These are phyloP conservation scores for Batillaria attramentaria DNA, from an alignment of 1,140 invertebrate genomes.

Conservation along the genomic window DNA sequence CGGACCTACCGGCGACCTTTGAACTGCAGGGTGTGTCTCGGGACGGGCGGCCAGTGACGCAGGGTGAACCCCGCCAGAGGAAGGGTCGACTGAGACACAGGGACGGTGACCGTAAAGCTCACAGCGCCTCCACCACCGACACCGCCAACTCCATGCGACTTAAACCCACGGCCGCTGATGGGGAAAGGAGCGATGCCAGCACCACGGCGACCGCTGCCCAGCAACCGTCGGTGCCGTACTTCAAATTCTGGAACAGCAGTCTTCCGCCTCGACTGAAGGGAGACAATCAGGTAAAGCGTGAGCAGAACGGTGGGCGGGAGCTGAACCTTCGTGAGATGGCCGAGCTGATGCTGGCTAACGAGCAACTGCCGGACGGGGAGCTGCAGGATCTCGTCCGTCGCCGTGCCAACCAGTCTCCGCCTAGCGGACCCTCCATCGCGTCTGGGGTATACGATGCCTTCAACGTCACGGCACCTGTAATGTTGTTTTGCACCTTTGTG, in stretches of 20 bases:
- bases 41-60: not conserved
- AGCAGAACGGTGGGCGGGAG: constrained; percentile 18
- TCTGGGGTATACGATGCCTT: constrained; percentile 8
- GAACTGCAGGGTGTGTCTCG: constrained; percentile 23
- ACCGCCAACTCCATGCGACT: not conserved
- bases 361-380: constrained; percentile 18
- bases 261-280: constrained; percentile 4
- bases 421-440: not conserved
- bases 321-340: constrained; percentile 24
- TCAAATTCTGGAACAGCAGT: constrained; percentile 39
- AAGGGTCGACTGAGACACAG: not conserved
- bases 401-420: not conserved
- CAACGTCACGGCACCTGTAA: not conserved
- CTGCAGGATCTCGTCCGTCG: constrained; percentile 11
- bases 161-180: not conserved
- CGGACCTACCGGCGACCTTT: constrained; percentile 25
- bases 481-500: constrained; percentile 1
- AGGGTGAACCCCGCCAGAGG: not conserved
- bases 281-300: not conserved
- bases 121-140: constrained; percentile 19
- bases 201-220: not conserved
- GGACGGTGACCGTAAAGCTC: not conserved
- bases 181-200: not conserved
- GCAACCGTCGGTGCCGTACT: constrained; percentile 32
- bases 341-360: constrained; percentile 23